Conservation (phyloP, 2,797 vertebrate genomes). For the Salmo trutta region DNA sequence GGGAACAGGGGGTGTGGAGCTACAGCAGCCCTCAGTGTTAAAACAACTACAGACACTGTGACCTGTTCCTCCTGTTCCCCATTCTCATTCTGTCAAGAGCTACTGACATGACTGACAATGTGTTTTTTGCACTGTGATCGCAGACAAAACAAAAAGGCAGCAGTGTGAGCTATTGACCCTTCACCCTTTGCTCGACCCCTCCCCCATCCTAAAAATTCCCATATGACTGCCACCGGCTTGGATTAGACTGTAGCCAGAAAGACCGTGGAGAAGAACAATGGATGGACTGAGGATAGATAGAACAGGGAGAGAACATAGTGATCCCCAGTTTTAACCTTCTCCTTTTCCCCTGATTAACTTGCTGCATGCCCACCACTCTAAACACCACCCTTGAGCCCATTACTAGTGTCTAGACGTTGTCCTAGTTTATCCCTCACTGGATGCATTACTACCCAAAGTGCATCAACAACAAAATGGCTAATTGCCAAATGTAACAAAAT, state of each 20-base stretch:
- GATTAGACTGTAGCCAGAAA: constrained; percentile 10
- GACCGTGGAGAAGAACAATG: constrained; percentile 17
- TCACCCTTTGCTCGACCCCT: background rate
- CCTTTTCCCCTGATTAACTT: background rate
- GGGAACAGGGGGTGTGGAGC: background rate
- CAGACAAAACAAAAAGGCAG: constrained; percentile 32
- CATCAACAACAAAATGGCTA: background rate
- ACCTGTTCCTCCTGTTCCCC: background rate
- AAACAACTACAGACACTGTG: background rate
- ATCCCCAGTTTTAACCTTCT: background rate
- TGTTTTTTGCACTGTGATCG: constrained; percentile 18
- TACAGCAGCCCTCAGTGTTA: background rate
- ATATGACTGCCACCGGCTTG: constrained; percentile 26
- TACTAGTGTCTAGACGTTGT: constrained; percentile 11
- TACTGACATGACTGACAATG: background rate
- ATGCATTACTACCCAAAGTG: constrained; percentile 44
- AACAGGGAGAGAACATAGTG: background rate
- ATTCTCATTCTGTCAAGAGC: background rate
- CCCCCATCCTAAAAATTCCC: constrained; percentile 9
- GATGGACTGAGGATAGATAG: background rate
- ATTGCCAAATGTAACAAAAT: constrained; percentile 3
- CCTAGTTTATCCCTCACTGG: constrained; percentile 27
- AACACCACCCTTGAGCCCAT: constrained; percentile 23
- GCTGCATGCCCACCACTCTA: constrained; percentile 32
- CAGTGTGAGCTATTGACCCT: background rate